Conservation (phyloP, 2,113 vertebrate genomes). For the Pachyramphus minor region DNA sequence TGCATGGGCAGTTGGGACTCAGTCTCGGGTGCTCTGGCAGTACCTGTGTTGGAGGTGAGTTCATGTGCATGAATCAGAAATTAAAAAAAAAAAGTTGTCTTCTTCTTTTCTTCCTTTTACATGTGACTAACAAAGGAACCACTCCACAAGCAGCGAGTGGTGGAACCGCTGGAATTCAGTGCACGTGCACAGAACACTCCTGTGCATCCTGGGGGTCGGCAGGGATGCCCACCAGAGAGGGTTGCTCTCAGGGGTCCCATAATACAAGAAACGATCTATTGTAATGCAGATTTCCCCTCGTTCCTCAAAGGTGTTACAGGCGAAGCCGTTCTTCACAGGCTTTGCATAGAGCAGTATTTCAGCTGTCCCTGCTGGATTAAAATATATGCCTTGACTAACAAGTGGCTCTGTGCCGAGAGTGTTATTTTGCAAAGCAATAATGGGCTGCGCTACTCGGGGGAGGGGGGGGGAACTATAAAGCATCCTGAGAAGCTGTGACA, state of each 20-base stretch:
- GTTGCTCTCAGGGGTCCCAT: background rate
- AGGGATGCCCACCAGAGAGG: background rate
- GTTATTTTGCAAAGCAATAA: background rate
- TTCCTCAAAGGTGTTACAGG: background rate
- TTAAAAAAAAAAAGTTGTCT: background rate
- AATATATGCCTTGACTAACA: background rate
- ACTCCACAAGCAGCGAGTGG: background rate
- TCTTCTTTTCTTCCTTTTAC: background rate
- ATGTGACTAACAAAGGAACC: accelerated
- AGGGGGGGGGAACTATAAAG: background rate
- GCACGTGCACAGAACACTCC: background rate
- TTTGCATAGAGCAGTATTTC: background rate
- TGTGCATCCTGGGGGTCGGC: background rate
- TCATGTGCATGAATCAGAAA: background rate
- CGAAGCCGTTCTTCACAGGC: background rate
- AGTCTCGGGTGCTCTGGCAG: background rate
- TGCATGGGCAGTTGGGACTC: background rate
- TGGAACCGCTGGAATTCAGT: background rate
- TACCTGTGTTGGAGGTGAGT: background rate
- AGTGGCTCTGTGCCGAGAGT: background rate
- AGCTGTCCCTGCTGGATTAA: background rate
- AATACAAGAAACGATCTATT: background rate
- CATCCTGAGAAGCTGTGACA: background rate
- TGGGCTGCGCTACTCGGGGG: background rate
- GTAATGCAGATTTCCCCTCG: background rate